Percentiles rank a stretch among this genome's conserved stretches.
Evolutionary conservation across 2,888 invertebrate species (phyloP).

Genomic region (Rhaphigaster nebulosa): DNA sequence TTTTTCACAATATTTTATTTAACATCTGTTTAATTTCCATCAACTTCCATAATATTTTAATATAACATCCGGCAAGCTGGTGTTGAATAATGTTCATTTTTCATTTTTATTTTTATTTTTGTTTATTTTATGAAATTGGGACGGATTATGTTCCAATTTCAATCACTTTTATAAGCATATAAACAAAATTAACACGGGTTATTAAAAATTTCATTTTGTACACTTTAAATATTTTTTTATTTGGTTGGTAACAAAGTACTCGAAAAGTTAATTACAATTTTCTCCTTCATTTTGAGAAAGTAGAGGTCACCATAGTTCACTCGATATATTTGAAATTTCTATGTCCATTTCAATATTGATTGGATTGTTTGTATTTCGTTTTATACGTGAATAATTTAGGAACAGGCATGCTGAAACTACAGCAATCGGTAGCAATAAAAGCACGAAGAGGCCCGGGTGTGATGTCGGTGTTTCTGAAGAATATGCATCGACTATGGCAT

Average conservation of each 20-base stretch:
- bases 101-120: not conserved
- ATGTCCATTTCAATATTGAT: conserved; percentile 62
- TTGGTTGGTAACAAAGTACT: not conserved
- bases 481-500: conserved; percentile 63
- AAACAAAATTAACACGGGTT: not conserved
- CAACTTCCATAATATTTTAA: not conserved
- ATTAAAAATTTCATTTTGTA: conserved; percentile 10
- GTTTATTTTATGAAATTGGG: not conserved
- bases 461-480: conserved; percentile 63
- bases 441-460: conserved; percentile 63
- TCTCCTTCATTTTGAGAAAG: conserved; percentile 59
- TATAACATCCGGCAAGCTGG: not conserved
- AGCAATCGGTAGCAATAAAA: conserved; percentile 62
- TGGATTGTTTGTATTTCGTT: conserved; percentile 53
- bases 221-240: not conserved
- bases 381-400: conserved; percentile 61
- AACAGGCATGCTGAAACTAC: conserved; percentile 61
- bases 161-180: not conserved
- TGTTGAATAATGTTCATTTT: not conserved
- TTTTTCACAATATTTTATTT: not conserved
- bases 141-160: not conserved
- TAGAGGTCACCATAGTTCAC: conserved; percentile 64
- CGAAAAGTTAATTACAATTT: conserved; percentile 16
- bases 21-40: not conserved
- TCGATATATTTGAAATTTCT: conserved; percentile 64